Conservation (phyloP, 2,113 vertebrate genomes). For the Pollimyrus isidori region DNA sequence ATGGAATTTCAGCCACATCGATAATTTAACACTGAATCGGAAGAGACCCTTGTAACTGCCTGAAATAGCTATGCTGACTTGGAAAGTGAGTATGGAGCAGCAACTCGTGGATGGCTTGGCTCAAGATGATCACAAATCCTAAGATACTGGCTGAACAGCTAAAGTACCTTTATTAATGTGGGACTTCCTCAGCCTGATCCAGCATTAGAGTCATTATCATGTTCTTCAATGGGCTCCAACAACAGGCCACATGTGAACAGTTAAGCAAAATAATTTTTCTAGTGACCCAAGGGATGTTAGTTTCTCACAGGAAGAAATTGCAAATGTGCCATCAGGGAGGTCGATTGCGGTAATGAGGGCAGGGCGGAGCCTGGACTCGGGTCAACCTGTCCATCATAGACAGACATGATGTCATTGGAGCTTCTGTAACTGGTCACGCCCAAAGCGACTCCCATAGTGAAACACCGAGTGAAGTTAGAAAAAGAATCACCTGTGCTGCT, state of each 20-base stretch:
- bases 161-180: background rate
- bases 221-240: background rate
- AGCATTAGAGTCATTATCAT: background rate
- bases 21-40: no score
- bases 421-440: background rate
- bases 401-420: background rate
- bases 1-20: no score
- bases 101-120: background rate
- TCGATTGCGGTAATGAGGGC: background rate
- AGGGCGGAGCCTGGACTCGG: background rate
- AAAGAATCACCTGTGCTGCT: background rate
- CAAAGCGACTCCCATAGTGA: background rate
- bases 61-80: background rate
- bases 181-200: background rate
- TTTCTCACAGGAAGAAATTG: no score
- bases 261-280: no score
- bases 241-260: no score
- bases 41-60: background rate
- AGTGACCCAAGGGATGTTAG: no score
- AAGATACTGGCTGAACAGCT: background rate
- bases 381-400: background rate
- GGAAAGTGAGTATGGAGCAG: background rate
- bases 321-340: no score
- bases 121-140: background rate
- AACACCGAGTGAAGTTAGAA: background rate